Evolutionary conservation across 1,140 invertebrate species (phyloP), one percentile per base, ranked within the genome.

Genomic region (Stegodyphus dumicola): DNA sequence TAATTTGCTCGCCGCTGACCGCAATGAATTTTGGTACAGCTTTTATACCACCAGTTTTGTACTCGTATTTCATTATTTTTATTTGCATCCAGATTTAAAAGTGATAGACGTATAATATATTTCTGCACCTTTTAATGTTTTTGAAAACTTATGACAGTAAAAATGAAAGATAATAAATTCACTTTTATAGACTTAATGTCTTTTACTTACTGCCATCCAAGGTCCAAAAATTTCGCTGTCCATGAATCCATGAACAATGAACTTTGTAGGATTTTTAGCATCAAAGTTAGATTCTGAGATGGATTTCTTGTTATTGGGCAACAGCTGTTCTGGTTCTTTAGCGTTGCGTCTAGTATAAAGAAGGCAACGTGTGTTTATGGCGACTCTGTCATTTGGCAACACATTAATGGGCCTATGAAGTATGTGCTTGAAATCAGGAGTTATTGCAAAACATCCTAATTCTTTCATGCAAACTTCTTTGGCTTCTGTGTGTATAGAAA

Each of bases 241-340:
- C 87, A 96, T 95, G 90, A 97, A 97, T 70, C 96, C 96, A 89
- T 98, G 96, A 87, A 96, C 95, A 77, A 97, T 95, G 89, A 96
- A 88, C 77, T 90, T 90, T 9, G 94, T 95, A 87, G 93, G 93
- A 88, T 93, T 93, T 75, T 93, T 92, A 9, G 94, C 91, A 90
- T 94, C 93, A 89, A 95, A 95, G 89, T 95, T 93, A 0, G 95
- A 95, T 81, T 93, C 93, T 53, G 86, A 77, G 13, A 89, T 33
- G n/a, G 77, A 77, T 13, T 77, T 11, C 2, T 49, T n/a, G 33
- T 87, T 64, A 18, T 71, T 74, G 2, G 86, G 76, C 7, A 78
- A 78, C 6, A 85, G 17, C 18, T 54, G 49, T 7, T 84, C 51
- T 10, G 53, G 48, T 67, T 81, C 69, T 15, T 80, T 77, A 6